Conservation (phyloP, 2,888 invertebrate species). For the Congeria kusceri region DNA sequence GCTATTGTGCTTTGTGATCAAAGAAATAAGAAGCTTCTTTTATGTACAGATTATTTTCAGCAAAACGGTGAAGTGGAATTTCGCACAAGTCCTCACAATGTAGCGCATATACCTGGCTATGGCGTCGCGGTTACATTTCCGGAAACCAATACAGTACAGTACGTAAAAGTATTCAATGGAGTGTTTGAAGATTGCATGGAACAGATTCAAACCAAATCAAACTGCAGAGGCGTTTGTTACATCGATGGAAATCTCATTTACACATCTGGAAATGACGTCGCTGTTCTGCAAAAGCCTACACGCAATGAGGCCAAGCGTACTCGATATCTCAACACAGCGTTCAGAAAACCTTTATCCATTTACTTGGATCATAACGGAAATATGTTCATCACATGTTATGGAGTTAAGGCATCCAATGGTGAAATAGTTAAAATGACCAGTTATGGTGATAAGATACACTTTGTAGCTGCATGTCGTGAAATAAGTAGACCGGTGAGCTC, state of each 20-base stretch:
- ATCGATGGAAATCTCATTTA: conserved; percentile 25
- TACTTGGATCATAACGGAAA: conserved; percentile 1
- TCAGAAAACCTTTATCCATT: conserved; percentile 44
- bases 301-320: background rate
- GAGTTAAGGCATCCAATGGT: conserved; percentile 34
- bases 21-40: conserved; percentile 29
- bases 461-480: conserved; percentile 21
- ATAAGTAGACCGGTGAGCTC: conserved; percentile 46
- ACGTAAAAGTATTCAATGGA: conserved; percentile 8
- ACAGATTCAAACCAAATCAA: conserved; percentile 23
- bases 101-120: conserved; percentile 11
- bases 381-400: conserved; percentile 28
- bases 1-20: conserved; percentile 29
- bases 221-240: conserved; percentile 28
- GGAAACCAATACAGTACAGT: conserved; percentile 13
- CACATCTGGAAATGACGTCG: conserved; percentile 26
- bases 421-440: conserved; percentile 40
- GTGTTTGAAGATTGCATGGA: conserved; percentile 25
- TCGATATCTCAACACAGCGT: conserved; percentile 35
- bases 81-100: conserved; percentile 27
- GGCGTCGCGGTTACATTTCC: conserved; percentile 31
- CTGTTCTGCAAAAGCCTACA: background rate
- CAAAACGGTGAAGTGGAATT: background rate
- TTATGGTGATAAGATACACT: conserved; percentile 21
- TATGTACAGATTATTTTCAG: background rate